Percentiles rank a stretch among this genome's conserved stretches.
Conservation (phyloP, 2,888 invertebrate species). For the Eupithecia tripunctaria region DNA sequence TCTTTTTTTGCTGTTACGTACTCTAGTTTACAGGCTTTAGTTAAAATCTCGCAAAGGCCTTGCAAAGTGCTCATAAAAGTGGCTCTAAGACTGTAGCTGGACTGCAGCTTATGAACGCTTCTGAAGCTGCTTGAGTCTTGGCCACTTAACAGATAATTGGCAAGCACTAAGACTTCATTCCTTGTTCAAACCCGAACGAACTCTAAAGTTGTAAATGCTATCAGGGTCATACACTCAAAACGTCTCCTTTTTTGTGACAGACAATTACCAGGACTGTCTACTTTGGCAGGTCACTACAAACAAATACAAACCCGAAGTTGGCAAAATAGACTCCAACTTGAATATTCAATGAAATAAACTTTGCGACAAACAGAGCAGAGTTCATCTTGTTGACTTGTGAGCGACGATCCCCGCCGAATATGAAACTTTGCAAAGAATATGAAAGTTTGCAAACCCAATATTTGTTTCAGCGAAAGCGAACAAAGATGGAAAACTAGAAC, state of each 20-base stretch:
- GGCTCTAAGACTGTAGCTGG: too few relatives aligned
- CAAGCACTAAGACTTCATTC: not conserved
- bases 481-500: slow-evolving; percentile 96
- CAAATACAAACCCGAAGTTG: not conserved
- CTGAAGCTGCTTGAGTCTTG: too few relatives aligned
- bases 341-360: not conserved
- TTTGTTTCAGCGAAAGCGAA: slow-evolving; percentile 91
- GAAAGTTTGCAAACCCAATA: not conserved
- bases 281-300: not conserved
- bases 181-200: not conserved
- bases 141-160: not conserved
- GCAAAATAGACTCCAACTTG: not conserved
- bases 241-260: not conserved
- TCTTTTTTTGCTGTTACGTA: too few relatives aligned
- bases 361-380: not conserved
- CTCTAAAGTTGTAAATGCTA: not conserved
- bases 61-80: not conserved
- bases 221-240: not conserved
- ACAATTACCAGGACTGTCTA: not conserved
- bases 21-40: not conserved
- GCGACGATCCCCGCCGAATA: not conserved
- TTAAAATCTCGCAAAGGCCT: not conserved
- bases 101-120: too few relatives aligned
- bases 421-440: slow-evolving; percentile 3
- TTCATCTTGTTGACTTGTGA: not conserved